Base-by-base conservation (phyloP, 1,140 invertebrate species). In the Eciton burchellii region DNA sequence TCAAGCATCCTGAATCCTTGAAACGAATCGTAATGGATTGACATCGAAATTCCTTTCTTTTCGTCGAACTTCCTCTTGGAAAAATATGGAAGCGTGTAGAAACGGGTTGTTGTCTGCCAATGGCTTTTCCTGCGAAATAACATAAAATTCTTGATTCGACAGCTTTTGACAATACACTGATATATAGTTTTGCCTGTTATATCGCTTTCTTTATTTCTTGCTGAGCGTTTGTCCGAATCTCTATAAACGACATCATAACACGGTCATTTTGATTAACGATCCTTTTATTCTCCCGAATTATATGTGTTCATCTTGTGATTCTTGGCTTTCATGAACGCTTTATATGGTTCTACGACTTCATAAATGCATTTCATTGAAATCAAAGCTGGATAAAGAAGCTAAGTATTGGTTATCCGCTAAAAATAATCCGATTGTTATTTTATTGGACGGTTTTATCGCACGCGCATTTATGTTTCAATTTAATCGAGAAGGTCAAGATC, bases 401-500 rank as follows among this genome's bases (percentile, higher is more conserved):
- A 76, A 57, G 24, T 76, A 54, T 84, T 60, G 19, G 83, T 76
- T 14, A 49, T 47, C 5, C 2, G 21, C 2, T 8, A 4, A n/a
- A 49, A 49, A 65, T 11, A 43, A 29, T 66, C 11, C 16, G 21
- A 59, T 63, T 21, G 21, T 45, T 41, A 19, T 47, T 76, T 57
- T 76, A 70, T 85, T 59, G 45, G 24, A 12, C 12, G 12, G 0
- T 45, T 65, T 56, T 65, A 19, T 79, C 26, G 56, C 35, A 24
- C 26, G 56, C 35, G 19, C 59, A 24, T 24, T 43, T 24, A 16
- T 59, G 21, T 8, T 70, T 47, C 19, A 73, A 72, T 83, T 83
- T 83, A 79, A 70, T 79, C 24, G 59, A 16, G 54, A 54, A 56
- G 35, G 66, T 73, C 82, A 85, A 77, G 83, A 70, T 41, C 35